Evolutionary conservation across 1,140 invertebrate species (phyloP), one percentile per base, ranked within the genome.

Genomic region (Cylas formicarius): DNA sequence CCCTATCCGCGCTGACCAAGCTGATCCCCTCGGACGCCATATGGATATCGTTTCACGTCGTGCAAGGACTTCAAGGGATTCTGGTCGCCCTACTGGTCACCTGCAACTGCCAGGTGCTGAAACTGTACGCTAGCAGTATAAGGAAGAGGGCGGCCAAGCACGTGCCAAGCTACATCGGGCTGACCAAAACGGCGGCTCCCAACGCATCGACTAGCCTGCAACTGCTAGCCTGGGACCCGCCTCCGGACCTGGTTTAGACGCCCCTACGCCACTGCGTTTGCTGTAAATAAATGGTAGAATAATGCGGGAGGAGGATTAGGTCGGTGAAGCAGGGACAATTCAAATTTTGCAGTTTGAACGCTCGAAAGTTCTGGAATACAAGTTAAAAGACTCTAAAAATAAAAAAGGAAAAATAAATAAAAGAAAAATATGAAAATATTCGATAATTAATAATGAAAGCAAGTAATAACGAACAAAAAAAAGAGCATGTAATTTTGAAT

Each of bases 11-110:
- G 9, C 31, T 62, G 2, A 52, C 52, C 11, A 63, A 61, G 44
- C 39, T 63, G 6, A 48, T 52, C 8, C 51, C 56, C 34, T 58
- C 56, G 11, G 58, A 63, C n/a, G 32, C 58, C 3, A 52, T 64
- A 9, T 71, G 70, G 69, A 63, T 71, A 24, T 58, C 63, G 9
- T 74, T 69, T 57, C 68, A 72, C 52, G 58, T 71, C 10, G 59
- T 61, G 13, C 69, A 71, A 48, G 62, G 62, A 6, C 57, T 72
- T 51, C 72, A 80, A 66, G 78, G 78, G 17, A 70, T 80, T 23
- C 65, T 76, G 20, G 71, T 80, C 7, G 73, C 78, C 2, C 61
- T 81, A 44, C 69, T 75, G 36, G 77, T 80, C 36, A 77, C 77
- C 5, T 80, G 78, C 60, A 80, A 80, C 61, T 79, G 76, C 60